phyloP scores from a whole-genome alignment of 2,888 invertebrate species.

The Mythimna vitellina region DNA sequence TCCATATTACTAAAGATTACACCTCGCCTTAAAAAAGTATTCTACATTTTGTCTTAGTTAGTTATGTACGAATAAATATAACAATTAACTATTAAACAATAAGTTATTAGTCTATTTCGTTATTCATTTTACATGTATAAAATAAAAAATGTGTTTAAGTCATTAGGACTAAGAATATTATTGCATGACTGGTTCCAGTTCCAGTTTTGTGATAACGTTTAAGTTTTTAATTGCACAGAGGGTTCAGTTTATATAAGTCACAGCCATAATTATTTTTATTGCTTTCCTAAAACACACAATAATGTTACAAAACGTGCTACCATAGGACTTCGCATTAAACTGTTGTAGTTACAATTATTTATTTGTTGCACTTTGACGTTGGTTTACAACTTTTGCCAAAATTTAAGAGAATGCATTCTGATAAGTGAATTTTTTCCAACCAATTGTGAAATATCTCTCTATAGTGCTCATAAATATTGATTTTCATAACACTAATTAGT shows the following conservation, averaged over 20 bases:
- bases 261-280: conserved; percentile 32
- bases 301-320: not conserved
- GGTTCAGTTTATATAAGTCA: conserved; percentile 35
- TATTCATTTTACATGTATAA: conserved; percentile 27
- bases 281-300: conserved; percentile 1
- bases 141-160: conserved; percentile 48
- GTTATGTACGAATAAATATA: conserved; percentile 26
- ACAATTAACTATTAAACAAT: conserved; percentile 32
- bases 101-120: conserved; percentile 32
- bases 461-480: not conserved
- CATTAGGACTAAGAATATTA: not conserved
- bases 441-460: not conserved
- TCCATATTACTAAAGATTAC: conserved; percentile 4
- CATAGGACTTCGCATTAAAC: not conserved
- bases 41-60: conserved; percentile 26
- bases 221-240: conserved; percentile 4
- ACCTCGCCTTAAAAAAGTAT: conserved; percentile 10
- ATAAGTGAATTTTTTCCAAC: not conserved
- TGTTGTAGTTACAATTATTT: not conserved
- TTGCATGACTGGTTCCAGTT: not conserved
- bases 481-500: not conserved
- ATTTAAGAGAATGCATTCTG: not conserved
- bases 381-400: not conserved
- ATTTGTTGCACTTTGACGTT: not conserved
- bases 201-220: not conserved